Base-by-base conservation (phyloP, 2,888 invertebrate species). In the Polia nebulosa region DNA sequence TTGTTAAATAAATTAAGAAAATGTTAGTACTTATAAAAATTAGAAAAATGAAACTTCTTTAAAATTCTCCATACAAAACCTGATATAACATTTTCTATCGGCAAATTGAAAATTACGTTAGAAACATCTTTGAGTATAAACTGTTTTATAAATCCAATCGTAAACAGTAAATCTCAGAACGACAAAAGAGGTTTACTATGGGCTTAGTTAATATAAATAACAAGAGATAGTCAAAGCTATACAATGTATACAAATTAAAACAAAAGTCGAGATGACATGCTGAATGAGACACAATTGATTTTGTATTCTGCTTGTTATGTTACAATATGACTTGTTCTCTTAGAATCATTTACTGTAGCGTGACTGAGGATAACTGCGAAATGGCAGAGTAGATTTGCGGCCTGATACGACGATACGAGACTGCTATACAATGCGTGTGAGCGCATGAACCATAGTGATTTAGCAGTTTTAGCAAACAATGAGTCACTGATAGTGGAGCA, bases 381-480 rank as follows among this genome's bases (percentile, higher is more conserved):
- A 51, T 27, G 22, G 5, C 9, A 52, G 5, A 7, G 1, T 17
- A 58, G 59, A 74, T 76, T 79, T 44, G 75, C 47, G n/a, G 25
- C 13, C 36, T 32, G 52, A 63, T 77, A 71, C 22, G 57, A 45
- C 27, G 52, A 63, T 77, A 71, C 22, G 57, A 45, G 11, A 39
- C 22, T 62, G 34, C 1, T 47, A n/a, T 9, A 63, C 59, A 76
- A 76, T 60, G 44, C 39, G 57, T 53, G 34, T 15, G 39, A 49
- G 20, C 20, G 25, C 57, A 61, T 60, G 11, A 63, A 45, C 49
- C 29, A 39, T 39, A 29, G 29, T 63, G 53, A 80, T 74, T 80
- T 63, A 66, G 32, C 13, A 41, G 69, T 53, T 60, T 76, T 45
- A 36, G 39, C 45, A 59, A 80, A 76, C 80, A 77, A 76, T 77